Percentiles rank a stretch among this genome's conserved stretches.
These are phyloP conservation scores for Spodoptera exigua DNA, from an alignment of 2,888 invertebrate genomes.

Conservation along the genomic window DNA sequence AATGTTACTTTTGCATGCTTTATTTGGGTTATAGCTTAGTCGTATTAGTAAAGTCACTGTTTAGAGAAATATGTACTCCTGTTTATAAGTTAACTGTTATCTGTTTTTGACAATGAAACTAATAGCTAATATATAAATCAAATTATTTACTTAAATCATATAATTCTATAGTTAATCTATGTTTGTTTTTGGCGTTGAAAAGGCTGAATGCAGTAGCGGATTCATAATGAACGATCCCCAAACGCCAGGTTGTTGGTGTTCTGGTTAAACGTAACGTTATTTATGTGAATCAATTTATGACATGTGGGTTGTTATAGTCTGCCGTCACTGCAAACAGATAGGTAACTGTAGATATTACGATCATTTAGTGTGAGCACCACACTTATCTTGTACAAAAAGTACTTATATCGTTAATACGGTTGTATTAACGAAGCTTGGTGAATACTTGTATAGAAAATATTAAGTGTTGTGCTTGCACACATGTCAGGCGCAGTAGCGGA, in stretches of 20 bases:
- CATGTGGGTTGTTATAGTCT: background rate
- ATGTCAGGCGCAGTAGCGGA: too few species aligned
- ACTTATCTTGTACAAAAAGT: too few species aligned
- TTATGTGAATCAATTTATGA: slow-evolving; percentile 35
- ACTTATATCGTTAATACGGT: too few species aligned
- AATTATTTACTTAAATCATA: slow-evolving; percentile 51
- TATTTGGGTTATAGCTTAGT: slow-evolving; percentile 47
- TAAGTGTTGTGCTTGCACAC: too few species aligned
- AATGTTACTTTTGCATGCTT: slow-evolving; percentile 47
- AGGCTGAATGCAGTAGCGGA: slow-evolving; percentile 37
- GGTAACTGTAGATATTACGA: too few species aligned
- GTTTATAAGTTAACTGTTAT: slow-evolving; percentile 42
- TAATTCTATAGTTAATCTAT: slow-evolving; percentile 49
- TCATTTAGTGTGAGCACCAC: too few species aligned
- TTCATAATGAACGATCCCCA: slow-evolving; percentile 12
- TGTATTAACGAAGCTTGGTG: too few species aligned
- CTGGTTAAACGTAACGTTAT: slow-evolving; percentile 38
- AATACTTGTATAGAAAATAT: too few species aligned
- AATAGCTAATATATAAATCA: slow-evolving; percentile 47
- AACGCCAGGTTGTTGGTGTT: slow-evolving; percentile 27
- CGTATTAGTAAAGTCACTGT: slow-evolving; percentile 47
- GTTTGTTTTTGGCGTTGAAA: slow-evolving; percentile 36
- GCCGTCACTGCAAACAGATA: slow-evolving; percentile 7
- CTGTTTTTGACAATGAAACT: slow-evolving; percentile 37
- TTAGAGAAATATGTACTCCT: slow-evolving; percentile 43